Percentiles rank a stretch among this genome's conserved stretches.
Evolutionary conservation across 2,888 invertebrate species (phyloP).

Genomic region (Pachydiplax longipennis): DNA sequence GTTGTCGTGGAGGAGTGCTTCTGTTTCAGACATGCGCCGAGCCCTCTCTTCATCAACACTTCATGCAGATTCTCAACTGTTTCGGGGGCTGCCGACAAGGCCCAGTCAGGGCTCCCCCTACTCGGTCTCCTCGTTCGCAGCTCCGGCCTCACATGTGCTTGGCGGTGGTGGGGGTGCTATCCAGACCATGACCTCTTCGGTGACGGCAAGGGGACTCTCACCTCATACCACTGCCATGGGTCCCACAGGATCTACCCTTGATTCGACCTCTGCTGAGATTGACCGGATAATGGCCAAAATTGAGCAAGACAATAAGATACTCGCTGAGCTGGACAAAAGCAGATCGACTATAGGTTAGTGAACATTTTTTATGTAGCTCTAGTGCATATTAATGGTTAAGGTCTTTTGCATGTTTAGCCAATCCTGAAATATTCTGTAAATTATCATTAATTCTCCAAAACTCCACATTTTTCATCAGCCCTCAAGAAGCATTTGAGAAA

Average conservation of each 20-base stretch:
- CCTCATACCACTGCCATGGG: slow-evolving; percentile 46
- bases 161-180: slow-evolving; percentile 57
- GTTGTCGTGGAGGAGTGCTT: slow-evolving; percentile 45
- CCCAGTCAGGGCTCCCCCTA: slow-evolving; percentile 54
- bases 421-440: background rate
- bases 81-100: slow-evolving; percentile 44
- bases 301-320: slow-evolving; percentile 85
- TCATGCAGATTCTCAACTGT: background rate
- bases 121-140: slow-evolving; percentile 48
- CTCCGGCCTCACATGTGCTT: slow-evolving; percentile 45
- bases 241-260: slow-evolving; percentile 48
- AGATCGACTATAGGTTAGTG: slow-evolving; percentile 68
- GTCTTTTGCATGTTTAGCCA: slow-evolving; percentile 13
- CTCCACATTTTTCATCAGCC: background rate
- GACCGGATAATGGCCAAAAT: slow-evolving; percentile 95
- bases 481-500: background rate
- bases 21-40: slow-evolving; percentile 46
- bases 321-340: slow-evolving; percentile 89
- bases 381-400: background rate
- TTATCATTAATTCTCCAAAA: background rate
- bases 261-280: slow-evolving; percentile 70
- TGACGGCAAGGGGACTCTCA: slow-evolving; percentile 45
- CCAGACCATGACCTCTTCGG: slow-evolving; percentile 57
- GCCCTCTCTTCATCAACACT: slow-evolving; percentile 28
- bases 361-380: background rate